Evolutionary conservation across 1,140 invertebrate species (phyloP), one percentile per base, ranked within the genome.

Genomic region (Whitmania pigra): DNA sequence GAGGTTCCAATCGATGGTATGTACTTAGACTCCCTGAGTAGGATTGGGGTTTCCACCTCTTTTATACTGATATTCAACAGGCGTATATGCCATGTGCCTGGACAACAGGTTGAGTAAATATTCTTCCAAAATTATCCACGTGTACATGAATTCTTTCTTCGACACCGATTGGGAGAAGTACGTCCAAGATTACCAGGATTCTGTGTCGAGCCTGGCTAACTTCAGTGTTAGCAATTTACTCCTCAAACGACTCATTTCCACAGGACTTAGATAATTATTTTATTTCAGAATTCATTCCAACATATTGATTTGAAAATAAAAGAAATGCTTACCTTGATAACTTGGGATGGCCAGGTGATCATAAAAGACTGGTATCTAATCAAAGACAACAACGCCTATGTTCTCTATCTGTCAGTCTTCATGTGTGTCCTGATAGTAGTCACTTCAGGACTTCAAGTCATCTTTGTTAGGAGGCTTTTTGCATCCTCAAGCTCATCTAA

Each of bases 81-180:
- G 69, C 25, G 27, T 70, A 1, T 70, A 70, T 31, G 11, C 36
- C 11, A 27, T 70, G 9, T 70, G 69, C 69, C 20, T 70, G 31
- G 69, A 70, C 69, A 70, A 70, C 43, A 70, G 43, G n/a, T 53
- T 70, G 22, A 70, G 69, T 53, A 36, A 49, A 53, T 70, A 13
- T 22, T 70, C 69, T 49, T 53, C 40, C 7, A 70, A 70, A 49
- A 36, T 70, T 53, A 40, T 70, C 40, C 53, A 53, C 43, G 6
- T 70, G 7, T 70, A 53, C 25, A 11, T 53, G 3, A 49, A 20
- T 25, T 40, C 69, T 13, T 70, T 7, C 25, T 49, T 25, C n/a
- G 69, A 70, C 6, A 18, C 49, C 11, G 69, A 70, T 53, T 70
- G 69, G 69, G 49, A 40, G 7, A 70, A 53, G 49, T 70, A 53